Evolutionary conservation across 2,797 vertebrate species (phyloP).

Genomic region (Yasuhikotakia modesta): DNA sequence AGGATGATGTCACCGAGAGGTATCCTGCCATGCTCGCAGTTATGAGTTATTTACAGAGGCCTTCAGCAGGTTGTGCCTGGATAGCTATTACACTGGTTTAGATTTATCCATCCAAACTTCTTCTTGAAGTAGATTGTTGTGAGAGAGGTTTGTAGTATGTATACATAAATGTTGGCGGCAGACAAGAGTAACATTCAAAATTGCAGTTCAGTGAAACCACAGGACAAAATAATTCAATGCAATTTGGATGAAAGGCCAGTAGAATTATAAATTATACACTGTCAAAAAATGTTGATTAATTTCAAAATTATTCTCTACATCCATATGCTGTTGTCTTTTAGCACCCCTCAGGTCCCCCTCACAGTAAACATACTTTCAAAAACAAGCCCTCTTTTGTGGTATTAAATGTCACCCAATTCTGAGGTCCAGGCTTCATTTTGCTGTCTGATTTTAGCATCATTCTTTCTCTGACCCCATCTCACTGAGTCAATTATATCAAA

Average conservation of each 20-base stretch:
- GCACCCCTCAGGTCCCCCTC: background rate
- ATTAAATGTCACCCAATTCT: conserved; percentile 32
- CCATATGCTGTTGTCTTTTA: conserved; percentile 3
- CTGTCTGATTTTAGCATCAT: conserved; percentile 38
- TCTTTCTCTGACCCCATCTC: conserved; percentile 54
- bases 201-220: too few species aligned
- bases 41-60: conserved; percentile 52
- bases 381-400: conserved; percentile 18
- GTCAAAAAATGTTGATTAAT: background rate
- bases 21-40: conserved; percentile 18
- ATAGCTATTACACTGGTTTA: conserved; percentile 38
- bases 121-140: conserved; percentile 27
- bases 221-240: background rate
- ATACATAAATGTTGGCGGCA: background rate
- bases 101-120: conserved; percentile 33
- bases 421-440: conserved; percentile 25
- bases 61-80: conserved; percentile 31
- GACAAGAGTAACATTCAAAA: too few species aligned
- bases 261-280: background rate
- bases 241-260: background rate
- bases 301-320: background rate
- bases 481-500: conserved; percentile 62
- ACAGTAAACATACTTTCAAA: conserved; percentile 20
- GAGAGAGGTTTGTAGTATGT: background rate
- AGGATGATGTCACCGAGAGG: conserved; percentile 39